These are phyloP conservation scores for Melanotus villosus DNA, from an alignment of 2,888 invertebrate genomes.

Conservation along the genomic window DNA sequence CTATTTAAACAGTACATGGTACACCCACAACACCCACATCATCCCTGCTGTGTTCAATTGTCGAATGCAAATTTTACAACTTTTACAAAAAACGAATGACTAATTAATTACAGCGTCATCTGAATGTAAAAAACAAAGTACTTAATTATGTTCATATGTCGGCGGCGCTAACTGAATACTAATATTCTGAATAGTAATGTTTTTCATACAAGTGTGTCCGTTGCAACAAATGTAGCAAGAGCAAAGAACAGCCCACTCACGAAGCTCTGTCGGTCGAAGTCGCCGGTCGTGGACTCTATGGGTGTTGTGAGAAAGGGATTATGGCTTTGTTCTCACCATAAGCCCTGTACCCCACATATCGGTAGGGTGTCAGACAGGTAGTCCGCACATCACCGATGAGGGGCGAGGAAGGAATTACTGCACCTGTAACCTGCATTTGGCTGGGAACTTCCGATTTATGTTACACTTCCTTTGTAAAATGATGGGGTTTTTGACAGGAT, in stretches of 20 bases:
- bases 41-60: neutral
- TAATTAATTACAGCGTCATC: conserved; percentile 11
- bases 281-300: conserved; percentile 37
- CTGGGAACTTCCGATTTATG: conserved; percentile 48
- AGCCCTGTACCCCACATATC: conserved; percentile 39
- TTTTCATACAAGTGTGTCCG: neutral
- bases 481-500: conserved; percentile 14
- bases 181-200: neutral
- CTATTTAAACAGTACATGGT: neutral
- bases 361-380: conserved; percentile 43
- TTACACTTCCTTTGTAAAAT: conserved; percentile 42
- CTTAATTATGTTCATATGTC: conserved; percentile 12
- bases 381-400: conserved; percentile 29
- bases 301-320: conserved; percentile 49
- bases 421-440: conserved; percentile 45
- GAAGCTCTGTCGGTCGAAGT: conserved; percentile 29
- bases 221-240: conserved; percentile 9
- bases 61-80: conserved; percentile 8
- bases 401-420: conserved; percentile 34
- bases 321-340: conserved; percentile 48
- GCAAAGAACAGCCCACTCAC: conserved; percentile 16
- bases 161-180: neutral
- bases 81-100: conserved; percentile 7
- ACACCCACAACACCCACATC: conserved; percentile 1
- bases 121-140: conserved; percentile 4